These are phyloP conservation scores for Agonum fuliginosum DNA, from an alignment of 2,888 invertebrate species.

Conservation along the genomic window DNA sequence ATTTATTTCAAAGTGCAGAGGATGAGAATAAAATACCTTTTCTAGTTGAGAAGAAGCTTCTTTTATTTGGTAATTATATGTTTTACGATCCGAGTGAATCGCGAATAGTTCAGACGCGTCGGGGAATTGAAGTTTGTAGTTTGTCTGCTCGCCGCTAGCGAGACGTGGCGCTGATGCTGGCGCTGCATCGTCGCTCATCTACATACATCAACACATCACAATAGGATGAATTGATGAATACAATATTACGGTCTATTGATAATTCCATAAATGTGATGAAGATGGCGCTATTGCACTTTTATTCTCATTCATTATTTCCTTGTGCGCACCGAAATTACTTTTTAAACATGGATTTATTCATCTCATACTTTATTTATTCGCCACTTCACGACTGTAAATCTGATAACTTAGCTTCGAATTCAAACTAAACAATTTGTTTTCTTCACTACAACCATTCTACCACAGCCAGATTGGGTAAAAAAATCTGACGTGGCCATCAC, in stretches of 20 bases:
- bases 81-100: conserved; percentile 56
- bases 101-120: conserved; percentile 58
- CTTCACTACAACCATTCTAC: too few species aligned
- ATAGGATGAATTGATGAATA: too few species aligned
- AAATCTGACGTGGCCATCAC: too few species aligned
- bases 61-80: conserved; percentile 61
- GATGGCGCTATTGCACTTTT: too few species aligned
- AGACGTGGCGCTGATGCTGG: background rate
- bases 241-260: background rate
- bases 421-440: too few species aligned
- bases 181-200: conserved; percentile 1
- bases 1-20: conserved; percentile 60
- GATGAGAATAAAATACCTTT: conserved; percentile 60
- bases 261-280: background rate
- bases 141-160: background rate
- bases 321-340: too few species aligned
- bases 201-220: conserved; percentile 1
- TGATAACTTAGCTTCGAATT: too few species aligned
- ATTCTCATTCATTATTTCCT: too few species aligned
- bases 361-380: too few species aligned
- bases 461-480: too few species aligned
- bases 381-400: too few species aligned
- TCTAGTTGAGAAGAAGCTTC: conserved; percentile 59
- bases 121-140: conserved; percentile 43
- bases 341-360: too few species aligned